Evolutionary conservation across 1,140 invertebrate genomes (phyloP).

Genomic region (Heliconius hermathena): DNA sequence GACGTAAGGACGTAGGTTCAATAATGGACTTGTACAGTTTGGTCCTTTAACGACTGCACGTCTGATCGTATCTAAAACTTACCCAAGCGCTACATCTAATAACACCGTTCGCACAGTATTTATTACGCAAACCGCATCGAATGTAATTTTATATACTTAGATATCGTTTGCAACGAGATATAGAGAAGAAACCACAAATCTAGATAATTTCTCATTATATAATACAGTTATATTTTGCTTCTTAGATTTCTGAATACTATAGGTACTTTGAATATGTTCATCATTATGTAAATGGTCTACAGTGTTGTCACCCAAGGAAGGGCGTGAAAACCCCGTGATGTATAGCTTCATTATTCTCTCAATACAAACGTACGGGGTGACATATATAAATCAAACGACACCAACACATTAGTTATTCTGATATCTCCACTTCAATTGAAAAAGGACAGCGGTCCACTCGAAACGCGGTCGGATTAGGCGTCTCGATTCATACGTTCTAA

Average conservation of each 20-base stretch:
- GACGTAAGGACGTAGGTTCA: constrained; percentile 21
- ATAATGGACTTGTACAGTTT: constrained; percentile 25
- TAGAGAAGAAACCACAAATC: constrained; percentile 39
- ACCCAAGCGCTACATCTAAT: constrained; percentile 25
- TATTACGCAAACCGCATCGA: constrained; percentile 33
- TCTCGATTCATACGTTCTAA: constrained; percentile 61
- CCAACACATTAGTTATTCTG: constrained; percentile 62
- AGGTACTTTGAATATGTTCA: constrained; percentile 41
- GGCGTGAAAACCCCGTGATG: constrained; percentile 55
- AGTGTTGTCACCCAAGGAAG: constrained; percentile 47
- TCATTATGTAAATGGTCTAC: constrained; percentile 55
- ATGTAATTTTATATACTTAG: constrained; percentile 40
- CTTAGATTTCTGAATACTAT: constrained; percentile 14
- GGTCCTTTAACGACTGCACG: constrained; percentile 37
- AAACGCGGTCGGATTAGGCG: constrained; percentile 67
- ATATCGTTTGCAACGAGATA: constrained; percentile 34
- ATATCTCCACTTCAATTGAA: constrained; percentile 55
- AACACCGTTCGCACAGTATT: constrained; percentile 29
- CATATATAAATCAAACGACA: constrained; percentile 61
- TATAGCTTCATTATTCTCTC: constrained; percentile 54
- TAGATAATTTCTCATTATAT: constrained; percentile 18
- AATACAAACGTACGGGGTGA: constrained; percentile 43
- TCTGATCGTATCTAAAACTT: constrained; percentile 28
- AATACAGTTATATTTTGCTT: not conserved
- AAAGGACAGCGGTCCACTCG: constrained; percentile 57